phyloP scores from a whole-genome alignment of 2,797 vertebrate genomes.

The Hydrophis major region DNA sequence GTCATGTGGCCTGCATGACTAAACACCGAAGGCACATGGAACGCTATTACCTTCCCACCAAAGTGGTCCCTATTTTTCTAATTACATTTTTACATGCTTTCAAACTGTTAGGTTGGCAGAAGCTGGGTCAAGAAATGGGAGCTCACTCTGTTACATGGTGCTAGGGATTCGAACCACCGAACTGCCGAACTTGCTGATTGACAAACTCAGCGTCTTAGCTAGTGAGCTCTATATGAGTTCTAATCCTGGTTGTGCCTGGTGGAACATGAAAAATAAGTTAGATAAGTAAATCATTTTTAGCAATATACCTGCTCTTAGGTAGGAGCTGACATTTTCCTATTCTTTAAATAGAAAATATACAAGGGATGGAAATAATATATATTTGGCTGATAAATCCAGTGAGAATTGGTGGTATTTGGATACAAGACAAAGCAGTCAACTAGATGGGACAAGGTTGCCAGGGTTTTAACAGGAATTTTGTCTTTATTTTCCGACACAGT shows the following conservation, averaged over 20 bases:
- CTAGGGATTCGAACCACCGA: too few species aligned
- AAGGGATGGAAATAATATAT: conserved; percentile 7
- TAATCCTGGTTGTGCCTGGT: neutral
- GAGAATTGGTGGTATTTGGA: conserved; percentile 29
- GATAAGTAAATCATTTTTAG: neutral
- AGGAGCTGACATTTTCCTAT: neutral
- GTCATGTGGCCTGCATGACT: too few species aligned
- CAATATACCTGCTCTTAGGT: too few species aligned
- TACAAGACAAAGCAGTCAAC: neutral
- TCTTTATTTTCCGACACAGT: conserved; percentile 35
- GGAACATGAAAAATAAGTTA: neutral
- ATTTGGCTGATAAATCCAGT: neutral
- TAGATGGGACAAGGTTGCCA: conserved; percentile 10
- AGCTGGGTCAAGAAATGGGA: too few species aligned
- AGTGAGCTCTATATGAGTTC: neutral
- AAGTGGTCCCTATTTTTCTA: too few species aligned
- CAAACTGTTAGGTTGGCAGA: too few species aligned
- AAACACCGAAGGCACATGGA: too few species aligned
- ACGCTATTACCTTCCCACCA: too few species aligned
- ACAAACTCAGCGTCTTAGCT: too few species aligned
- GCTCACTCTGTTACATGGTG: too few species aligned
- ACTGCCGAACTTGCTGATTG: too few species aligned
- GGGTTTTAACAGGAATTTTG: conserved; percentile 51
- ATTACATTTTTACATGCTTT: too few species aligned
- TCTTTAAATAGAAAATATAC: conserved; percentile 2